These are phyloP conservation scores for Catostomus latipinnis DNA, from an alignment of 2,797 vertebrate species.

Conservation along the genomic window DNA sequence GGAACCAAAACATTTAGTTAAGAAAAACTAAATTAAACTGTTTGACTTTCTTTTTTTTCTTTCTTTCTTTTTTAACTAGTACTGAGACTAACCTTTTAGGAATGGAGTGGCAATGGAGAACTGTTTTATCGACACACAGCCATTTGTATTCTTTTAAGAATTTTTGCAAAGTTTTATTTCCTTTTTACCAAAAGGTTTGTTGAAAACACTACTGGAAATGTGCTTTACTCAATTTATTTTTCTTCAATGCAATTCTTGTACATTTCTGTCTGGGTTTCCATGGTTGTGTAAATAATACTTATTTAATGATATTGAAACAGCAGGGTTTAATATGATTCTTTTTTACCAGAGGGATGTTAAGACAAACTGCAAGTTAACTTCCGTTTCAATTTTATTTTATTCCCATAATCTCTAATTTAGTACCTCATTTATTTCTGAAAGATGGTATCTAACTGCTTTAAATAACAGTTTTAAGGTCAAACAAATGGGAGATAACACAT, in stretches of 20 bases:
- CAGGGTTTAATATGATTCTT: too few relatives aligned
- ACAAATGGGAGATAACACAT: too few relatives aligned
- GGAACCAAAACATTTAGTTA: constrained; percentile 19
- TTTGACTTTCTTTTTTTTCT: neutral
- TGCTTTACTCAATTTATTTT: neutral
- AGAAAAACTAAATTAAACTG: constrained; percentile 2
- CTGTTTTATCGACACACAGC: neutral
- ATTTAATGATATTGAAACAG: constrained; percentile 38
- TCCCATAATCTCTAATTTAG: too few relatives aligned
- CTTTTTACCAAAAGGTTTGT: constrained; percentile 39
- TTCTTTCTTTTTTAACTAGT: neutral
- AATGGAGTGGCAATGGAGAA: too few relatives aligned
- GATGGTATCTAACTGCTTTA: too few relatives aligned
- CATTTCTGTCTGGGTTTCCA: constrained; percentile 61
- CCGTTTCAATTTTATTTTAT: too few relatives aligned
- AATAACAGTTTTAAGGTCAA: too few relatives aligned
- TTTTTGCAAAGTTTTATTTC: neutral
- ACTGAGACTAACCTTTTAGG: too few relatives aligned
- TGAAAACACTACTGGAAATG: constrained; percentile 78
- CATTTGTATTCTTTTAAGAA: constrained; percentile 18
- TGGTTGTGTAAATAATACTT: constrained; percentile 55
- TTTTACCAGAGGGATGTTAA: too few relatives aligned
- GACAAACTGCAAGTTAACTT: too few relatives aligned
- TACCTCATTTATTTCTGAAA: too few relatives aligned
- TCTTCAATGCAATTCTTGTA: neutral